Evolutionary conservation across 92 coral and sea anemone genomes (phyloP).

Genomic region (Metridium senile): DNA sequence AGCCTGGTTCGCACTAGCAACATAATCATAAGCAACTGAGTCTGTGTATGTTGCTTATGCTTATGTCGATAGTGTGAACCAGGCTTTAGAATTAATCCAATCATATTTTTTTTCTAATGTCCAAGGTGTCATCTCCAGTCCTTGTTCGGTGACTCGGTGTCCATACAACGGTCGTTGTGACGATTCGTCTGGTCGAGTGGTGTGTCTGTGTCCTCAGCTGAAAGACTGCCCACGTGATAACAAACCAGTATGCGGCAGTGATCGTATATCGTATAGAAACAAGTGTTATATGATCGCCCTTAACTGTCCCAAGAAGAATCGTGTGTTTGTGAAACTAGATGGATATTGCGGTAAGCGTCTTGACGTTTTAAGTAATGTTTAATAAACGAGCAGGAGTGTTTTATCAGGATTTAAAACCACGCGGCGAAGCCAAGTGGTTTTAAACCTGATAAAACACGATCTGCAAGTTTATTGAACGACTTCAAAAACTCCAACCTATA

Average conservation of each 20-base stretch:
- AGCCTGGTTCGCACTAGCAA: no score
- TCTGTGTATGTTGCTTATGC: no score
- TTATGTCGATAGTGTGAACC: no score
- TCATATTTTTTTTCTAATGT: no score
- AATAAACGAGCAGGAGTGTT: no score
- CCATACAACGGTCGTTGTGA: slow-evolving; percentile 79
- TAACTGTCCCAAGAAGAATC: slow-evolving; percentile 71
- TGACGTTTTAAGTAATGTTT: not conserved
- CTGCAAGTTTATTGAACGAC: no score
- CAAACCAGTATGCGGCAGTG: slow-evolving; percentile 89
- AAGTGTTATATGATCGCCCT: slow-evolving; percentile 76
- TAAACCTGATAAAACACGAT: no score
- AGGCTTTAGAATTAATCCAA: no score
- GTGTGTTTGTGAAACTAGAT: slow-evolving; percentile 58
- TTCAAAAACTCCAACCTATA: not conserved
- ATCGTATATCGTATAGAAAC: slow-evolving; percentile 77
- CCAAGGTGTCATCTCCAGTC: slow-evolving; percentile 83
- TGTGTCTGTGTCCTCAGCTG: slow-evolving; percentile 70
- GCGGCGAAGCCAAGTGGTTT: no score
- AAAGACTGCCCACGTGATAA: slow-evolving; percentile 64
- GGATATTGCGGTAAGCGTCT: slow-evolving; percentile 83
- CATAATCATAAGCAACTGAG: no score
- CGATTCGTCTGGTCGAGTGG: slow-evolving; percentile 64
- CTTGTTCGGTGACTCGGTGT: slow-evolving; percentile 82
- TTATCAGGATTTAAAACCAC: no score